Evolutionary conservation across 2,888 invertebrate species (phyloP).

Genomic region (Yponomeuta evonymella): DNA sequence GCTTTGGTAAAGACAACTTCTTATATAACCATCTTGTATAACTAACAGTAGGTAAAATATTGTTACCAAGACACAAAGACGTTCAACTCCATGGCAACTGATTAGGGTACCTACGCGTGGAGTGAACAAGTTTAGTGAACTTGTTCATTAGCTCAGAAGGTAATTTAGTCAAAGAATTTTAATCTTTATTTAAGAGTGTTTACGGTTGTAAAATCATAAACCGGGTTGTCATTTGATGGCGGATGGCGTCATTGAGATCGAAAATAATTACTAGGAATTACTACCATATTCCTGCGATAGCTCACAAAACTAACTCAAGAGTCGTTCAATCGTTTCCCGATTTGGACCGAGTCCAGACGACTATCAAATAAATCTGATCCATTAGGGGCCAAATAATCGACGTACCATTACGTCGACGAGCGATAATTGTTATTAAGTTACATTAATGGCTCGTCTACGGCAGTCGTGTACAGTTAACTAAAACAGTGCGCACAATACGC

Average conservation of each 20-base stretch:
- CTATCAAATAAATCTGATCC: neutral
- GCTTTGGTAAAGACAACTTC: too few relatives aligned
- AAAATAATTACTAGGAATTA: neutral
- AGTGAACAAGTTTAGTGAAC: neutral
- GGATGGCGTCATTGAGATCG: too few relatives aligned
- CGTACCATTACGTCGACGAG: neutral
- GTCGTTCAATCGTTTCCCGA: neutral
- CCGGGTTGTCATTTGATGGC: too few relatives aligned
- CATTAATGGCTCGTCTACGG: neutral
- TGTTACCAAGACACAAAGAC: too few relatives aligned
- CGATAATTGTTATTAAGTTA: neutral
- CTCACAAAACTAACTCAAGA: neutral
- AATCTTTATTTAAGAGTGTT: neutral
- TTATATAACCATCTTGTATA: too few relatives aligned
- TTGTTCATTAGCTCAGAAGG: neutral
- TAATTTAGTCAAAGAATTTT: neutral
- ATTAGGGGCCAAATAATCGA: slow-evolving; percentile 4
- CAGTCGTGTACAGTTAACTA: neutral
- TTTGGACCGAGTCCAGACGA: slow-evolving; percentile 12
- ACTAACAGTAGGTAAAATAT: too few relatives aligned
- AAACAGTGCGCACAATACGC: neutral
- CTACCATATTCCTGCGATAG: neutral
- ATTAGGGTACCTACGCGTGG: neutral
- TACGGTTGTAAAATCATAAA: neutral
- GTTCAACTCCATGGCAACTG: neutral